phyloP scores from a whole-genome alignment of 2,888 invertebrate species.

The Watsonalla cultraria region DNA sequence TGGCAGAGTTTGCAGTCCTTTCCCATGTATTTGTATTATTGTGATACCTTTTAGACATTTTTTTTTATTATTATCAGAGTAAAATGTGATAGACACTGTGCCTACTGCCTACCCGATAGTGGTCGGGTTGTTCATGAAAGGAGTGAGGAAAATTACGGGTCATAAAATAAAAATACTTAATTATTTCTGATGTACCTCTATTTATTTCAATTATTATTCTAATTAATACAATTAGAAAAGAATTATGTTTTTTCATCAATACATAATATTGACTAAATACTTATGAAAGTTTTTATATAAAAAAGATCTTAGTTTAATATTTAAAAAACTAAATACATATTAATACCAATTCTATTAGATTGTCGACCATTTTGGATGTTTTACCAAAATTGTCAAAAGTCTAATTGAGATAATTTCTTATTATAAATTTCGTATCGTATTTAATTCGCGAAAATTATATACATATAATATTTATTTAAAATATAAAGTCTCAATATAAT shows the following conservation, averaged over 20 bases:
- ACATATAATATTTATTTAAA: neutral
- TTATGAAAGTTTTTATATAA: conserved; percentile 34
- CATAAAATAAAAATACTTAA: conserved; percentile 16
- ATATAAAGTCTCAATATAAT: neutral
- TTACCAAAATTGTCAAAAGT: conserved; percentile 65
- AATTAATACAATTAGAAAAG: conserved; percentile 48
- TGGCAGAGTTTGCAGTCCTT: neutral
- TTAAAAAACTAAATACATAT: conserved; percentile 23
- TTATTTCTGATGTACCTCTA: conserved; percentile 53
- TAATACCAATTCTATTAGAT: conserved; percentile 58
- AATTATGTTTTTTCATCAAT: conserved; percentile 47
- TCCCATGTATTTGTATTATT: neutral
- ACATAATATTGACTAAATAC: conserved; percentile 52
- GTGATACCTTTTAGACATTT: too few relatives aligned
- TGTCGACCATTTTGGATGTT: conserved; percentile 61
- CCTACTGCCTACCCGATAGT: too few relatives aligned
- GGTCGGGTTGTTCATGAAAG: too few relatives aligned
- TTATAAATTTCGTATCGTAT: conserved; percentile 26
- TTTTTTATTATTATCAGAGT: too few relatives aligned
- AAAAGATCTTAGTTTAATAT: conserved; percentile 25
- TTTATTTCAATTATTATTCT: conserved; percentile 58
- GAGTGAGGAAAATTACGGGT: too few relatives aligned
- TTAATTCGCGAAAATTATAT: conserved; percentile 8
- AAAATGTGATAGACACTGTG: too few relatives aligned
- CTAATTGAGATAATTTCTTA: conserved; percentile 49